Evolutionary conservation across 2,888 invertebrate genomes (phyloP).

Genomic region (Tyria jacobaeae): DNA sequence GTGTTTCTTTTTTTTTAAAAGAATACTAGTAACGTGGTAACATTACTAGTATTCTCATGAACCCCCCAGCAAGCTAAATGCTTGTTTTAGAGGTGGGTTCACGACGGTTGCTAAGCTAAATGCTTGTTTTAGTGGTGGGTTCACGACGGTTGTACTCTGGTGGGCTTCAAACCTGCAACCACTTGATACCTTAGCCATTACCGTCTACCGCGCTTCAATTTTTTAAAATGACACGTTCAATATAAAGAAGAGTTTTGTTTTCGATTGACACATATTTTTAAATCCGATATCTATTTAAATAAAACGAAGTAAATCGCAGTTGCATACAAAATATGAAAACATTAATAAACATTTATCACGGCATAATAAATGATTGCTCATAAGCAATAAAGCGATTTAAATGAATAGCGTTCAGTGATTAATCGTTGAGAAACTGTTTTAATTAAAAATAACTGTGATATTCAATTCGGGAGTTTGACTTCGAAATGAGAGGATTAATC

Average conservation of each 20-base stretch:
- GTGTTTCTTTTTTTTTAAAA: no score
- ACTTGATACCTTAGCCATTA: no score
- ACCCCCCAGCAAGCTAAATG: no score
- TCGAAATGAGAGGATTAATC: slow-evolving; percentile 43
- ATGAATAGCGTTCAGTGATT: slow-evolving; percentile 53
- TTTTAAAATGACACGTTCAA: no score
- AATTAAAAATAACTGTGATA: slow-evolving; percentile 64
- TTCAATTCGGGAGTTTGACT: slow-evolving; percentile 41
- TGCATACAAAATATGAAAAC: slow-evolving; percentile 18
- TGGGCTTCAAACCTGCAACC: no score
- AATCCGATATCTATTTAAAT: slow-evolving; percentile 11
- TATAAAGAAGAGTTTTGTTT: background rate
- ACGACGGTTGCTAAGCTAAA: no score
- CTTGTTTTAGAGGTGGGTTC: no score
- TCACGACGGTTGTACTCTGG: no score
- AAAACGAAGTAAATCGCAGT: slow-evolving; percentile 17
- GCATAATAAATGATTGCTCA: slow-evolving; percentile 37
- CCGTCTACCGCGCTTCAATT: no score
- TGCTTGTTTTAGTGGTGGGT: no score
- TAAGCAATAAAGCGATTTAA: slow-evolving; percentile 38
- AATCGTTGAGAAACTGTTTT: slow-evolving; percentile 57
- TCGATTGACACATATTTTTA: background rate
- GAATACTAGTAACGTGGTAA: no score
- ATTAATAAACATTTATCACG: slow-evolving; percentile 28
- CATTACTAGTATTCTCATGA: no score